Evolutionary conservation across 2,113 vertebrate species (phyloP).

Genomic region (Tragulus kanchil): DNA sequence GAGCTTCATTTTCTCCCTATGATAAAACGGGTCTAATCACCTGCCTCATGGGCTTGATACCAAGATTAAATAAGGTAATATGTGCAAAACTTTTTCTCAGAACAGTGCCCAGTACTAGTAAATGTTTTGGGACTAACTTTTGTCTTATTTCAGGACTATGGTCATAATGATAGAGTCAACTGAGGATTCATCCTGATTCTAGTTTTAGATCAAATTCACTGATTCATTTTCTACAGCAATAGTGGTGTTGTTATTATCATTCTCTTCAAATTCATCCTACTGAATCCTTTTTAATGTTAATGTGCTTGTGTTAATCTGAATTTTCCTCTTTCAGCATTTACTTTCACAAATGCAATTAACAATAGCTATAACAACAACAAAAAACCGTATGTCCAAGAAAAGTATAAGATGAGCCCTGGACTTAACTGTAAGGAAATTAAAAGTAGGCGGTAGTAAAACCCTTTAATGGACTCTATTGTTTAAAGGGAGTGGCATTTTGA

Average conservation of each 20-base stretch:
- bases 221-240: neutral
- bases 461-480: neutral
- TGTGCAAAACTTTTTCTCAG: neutral
- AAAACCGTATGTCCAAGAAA: neutral
- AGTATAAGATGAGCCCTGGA: conserved; percentile 24
- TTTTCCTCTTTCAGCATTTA: conserved; percentile 47
- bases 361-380: conserved; percentile 45
- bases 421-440: conserved; percentile 31
- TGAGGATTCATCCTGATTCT: neutral
- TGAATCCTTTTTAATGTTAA: neutral
- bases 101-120: neutral
- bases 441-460: neutral
- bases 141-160: neutral
- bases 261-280: neutral
- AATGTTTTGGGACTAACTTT: neutral
- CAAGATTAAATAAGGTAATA: neutral
- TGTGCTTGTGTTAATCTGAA: neutral
- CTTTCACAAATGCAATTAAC: conserved; percentile 56
- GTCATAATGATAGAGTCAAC: no score
- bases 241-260: neutral
- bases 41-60: neutral
- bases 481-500: neutral
- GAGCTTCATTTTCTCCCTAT: neutral
- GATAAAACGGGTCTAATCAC: neutral
- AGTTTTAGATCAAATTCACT: neutral